phyloP scores from a whole-genome alignment of 2,888 invertebrate species.

The Timema cristinae region DNA sequence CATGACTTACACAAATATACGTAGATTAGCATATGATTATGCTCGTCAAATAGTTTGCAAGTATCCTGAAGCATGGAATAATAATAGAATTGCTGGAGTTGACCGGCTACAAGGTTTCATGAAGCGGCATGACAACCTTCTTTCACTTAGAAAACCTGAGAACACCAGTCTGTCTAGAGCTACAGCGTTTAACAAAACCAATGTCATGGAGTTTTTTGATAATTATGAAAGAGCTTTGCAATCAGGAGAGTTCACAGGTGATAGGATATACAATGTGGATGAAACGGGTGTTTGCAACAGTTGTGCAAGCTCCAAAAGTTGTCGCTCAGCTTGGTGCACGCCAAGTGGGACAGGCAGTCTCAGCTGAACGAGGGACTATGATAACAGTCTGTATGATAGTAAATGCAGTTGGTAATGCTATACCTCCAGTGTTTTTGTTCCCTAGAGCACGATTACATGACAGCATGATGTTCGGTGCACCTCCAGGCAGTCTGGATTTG shows the following conservation, averaged over 20 bases:
- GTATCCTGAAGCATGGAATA: neutral
- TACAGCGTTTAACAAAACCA: conserved; percentile 6
- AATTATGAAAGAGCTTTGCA: conserved; percentile 1
- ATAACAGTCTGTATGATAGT: neutral
- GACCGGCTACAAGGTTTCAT: neutral
- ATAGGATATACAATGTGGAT: neutral
- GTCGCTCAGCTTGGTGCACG: neutral
- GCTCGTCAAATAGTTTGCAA: neutral
- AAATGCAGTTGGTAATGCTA: neutral
- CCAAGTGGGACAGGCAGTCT: neutral
- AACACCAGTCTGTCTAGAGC: neutral
- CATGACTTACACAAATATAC: neutral
- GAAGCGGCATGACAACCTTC: neutral
- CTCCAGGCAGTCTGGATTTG: conserved; percentile 6
- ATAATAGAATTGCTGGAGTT: neutral
- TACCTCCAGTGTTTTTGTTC: neutral
- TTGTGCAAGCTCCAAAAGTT: neutral
- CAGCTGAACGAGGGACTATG: neutral
- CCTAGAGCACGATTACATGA: neutral
- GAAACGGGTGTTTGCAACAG: neutral
- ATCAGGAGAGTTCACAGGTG: neutral
- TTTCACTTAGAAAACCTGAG: neutral
- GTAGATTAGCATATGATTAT: conserved; percentile 3
- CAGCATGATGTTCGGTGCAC: neutral
- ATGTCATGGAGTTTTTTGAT: neutral